Percentiles rank a stretch among this genome's conserved stretches.
Conservation (phyloP, 1,140 invertebrate species). For the Trichogramma pretiosum region DNA sequence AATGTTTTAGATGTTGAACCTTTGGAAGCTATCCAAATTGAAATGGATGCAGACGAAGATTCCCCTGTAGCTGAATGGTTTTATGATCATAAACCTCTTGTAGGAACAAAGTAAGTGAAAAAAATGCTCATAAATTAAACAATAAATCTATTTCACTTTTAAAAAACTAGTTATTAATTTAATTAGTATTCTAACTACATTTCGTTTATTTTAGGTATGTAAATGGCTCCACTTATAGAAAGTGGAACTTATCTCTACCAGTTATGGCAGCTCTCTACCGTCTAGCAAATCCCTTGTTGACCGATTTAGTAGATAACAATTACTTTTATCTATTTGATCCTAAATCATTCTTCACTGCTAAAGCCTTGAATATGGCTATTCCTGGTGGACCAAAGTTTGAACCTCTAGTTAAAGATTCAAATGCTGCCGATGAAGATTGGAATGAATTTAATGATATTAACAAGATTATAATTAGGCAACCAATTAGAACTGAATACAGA, state of each 20-base stretch:
- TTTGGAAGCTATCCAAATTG: slow-evolving; percentile 97
- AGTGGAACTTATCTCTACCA: slow-evolving; percentile 90
- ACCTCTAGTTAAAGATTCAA: slow-evolving; percentile 95
- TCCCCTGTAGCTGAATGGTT: slow-evolving; percentile 88
- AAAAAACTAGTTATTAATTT: no score
- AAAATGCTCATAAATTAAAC: background rate
- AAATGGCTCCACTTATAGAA: slow-evolving; percentile 93
- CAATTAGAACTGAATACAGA: slow-evolving; percentile 96
- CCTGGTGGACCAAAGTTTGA: slow-evolving; percentile 99
- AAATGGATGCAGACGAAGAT: slow-evolving; percentile 94
- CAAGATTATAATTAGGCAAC: slow-evolving; percentile 98
- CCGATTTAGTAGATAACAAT: slow-evolving; percentile 96
- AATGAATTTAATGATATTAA: slow-evolving; percentile 99
- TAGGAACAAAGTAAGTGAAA: slow-evolving; percentile 66
- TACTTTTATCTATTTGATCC: slow-evolving; percentile 99
- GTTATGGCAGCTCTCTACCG: slow-evolving; percentile 97
- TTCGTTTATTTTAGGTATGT: slow-evolving; percentile 62
- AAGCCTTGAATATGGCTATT: slow-evolving; percentile 99
- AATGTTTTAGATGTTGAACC: slow-evolving; percentile 99
- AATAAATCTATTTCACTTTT: no score
- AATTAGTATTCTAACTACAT: slow-evolving; percentile 2
- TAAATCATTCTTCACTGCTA: slow-evolving; percentile 99
- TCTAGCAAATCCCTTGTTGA: slow-evolving; percentile 95
- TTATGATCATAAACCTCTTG: slow-evolving; percentile 95
- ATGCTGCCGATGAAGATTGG: slow-evolving; percentile 98